These are phyloP conservation scores for Cenopis cana DNA, from an alignment of 2,888 invertebrate species.

Conservation along the genomic window DNA sequence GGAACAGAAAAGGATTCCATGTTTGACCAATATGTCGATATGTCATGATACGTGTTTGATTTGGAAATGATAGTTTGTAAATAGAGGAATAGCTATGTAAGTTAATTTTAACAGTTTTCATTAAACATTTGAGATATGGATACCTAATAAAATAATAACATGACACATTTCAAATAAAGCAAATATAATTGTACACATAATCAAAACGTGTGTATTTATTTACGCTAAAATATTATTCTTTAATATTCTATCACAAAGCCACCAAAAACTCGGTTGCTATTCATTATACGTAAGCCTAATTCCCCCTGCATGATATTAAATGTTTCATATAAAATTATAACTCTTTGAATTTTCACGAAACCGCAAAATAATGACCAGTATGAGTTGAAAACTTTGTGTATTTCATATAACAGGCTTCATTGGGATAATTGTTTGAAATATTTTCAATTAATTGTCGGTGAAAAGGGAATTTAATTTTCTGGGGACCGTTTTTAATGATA, in stretches of 20 bases:
- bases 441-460: slow-evolving; percentile 52
- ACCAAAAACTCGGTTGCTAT: slow-evolving; percentile 35
- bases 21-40: slow-evolving; percentile 34
- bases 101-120: not conserved
- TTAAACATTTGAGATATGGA: not conserved
- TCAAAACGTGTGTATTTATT: too few relatives aligned
- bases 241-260: slow-evolving; percentile 21
- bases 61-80: slow-evolving; percentile 17
- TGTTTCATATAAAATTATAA: slow-evolving; percentile 56
- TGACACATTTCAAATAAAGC: not conserved
- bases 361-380: slow-evolving; percentile 50
- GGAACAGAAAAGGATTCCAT: slow-evolving; percentile 16
- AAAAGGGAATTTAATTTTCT: slow-evolving; percentile 25
- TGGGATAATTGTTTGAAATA: slow-evolving; percentile 64
- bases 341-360: slow-evolving; percentile 46
- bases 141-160: not conserved
- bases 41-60: slow-evolving; percentile 37
- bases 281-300: not conserved
- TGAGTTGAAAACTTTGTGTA: slow-evolving; percentile 41
- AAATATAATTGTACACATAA: not conserved
- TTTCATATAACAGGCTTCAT: slow-evolving; percentile 55
- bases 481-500: slow-evolving; percentile 1
- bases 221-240: too few relatives aligned
- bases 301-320: slow-evolving; percentile 50
- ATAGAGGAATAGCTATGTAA: not conserved